Evolutionary conservation across 2,797 vertebrate genomes (phyloP).

Genomic region (Loriculus beryllinus): DNA sequence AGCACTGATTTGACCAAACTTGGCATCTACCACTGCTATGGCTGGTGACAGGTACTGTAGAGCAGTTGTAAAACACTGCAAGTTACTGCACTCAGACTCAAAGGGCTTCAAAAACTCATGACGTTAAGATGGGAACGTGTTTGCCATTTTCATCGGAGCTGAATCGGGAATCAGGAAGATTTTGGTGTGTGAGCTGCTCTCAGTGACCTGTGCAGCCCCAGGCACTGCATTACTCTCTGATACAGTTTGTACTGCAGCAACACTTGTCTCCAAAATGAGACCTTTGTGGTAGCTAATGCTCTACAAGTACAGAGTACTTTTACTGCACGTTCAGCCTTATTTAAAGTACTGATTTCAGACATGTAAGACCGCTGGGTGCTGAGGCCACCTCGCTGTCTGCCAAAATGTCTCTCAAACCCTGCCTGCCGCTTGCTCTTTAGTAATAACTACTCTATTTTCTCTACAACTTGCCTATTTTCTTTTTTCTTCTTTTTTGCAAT

Average conservation of each 20-base stretch:
- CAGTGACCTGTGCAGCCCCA: neutral
- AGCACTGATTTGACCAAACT: neutral
- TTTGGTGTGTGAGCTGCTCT: neutral
- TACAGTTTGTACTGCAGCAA: neutral
- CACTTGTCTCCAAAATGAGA: neutral
- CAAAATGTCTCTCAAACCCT: neutral
- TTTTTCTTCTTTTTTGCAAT: neutral
- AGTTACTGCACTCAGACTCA: neutral
- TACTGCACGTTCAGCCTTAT: neutral
- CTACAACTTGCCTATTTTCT: neutral
- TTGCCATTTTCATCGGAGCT: neutral
- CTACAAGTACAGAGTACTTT: neutral
- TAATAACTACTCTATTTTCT: neutral
- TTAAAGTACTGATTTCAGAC: neutral
- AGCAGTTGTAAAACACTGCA: neutral
- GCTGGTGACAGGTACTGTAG: neutral
- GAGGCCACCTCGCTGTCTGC: neutral
- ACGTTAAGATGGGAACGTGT: neutral
- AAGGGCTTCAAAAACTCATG: accelerated
- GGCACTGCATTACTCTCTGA: neutral
- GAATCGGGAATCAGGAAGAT: neutral
- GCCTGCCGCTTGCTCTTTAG: neutral
- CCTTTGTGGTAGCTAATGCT: neutral
- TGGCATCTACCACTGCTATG: neutral
- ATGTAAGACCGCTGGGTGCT: neutral